Conservation (phyloP, 1,140 invertebrate species). For the Eciton burchellii region DNA sequence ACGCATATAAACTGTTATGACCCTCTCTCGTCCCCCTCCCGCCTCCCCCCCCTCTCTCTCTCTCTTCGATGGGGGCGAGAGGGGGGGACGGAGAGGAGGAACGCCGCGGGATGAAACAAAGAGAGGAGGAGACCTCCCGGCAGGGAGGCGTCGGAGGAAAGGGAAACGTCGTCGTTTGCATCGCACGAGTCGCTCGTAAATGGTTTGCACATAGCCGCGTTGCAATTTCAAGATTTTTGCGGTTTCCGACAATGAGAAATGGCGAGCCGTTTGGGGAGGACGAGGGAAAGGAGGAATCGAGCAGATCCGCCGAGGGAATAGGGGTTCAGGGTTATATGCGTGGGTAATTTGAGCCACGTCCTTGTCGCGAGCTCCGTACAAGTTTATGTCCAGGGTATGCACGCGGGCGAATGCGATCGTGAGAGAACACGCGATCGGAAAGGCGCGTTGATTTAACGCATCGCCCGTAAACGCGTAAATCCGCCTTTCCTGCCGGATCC, state of each 20-base stretch:
- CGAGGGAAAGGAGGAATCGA: slow-evolving; percentile 35
- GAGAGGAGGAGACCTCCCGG: background rate
- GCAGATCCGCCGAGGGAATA: slow-evolving; percentile 20
- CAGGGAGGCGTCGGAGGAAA: background rate
- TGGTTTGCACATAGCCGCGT: slow-evolving; percentile 37
- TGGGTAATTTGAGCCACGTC: slow-evolving; percentile 42
- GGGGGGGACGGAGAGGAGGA: too few relatives aligned
- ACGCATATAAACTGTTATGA: slow-evolving; percentile 65
- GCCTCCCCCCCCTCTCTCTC: background rate
- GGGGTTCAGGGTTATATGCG: slow-evolving; percentile 69
- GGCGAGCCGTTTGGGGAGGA: background rate
- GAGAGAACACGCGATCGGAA: slow-evolving; percentile 14
- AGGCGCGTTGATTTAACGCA: background rate
- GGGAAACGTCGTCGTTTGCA: slow-evolving; percentile 31
- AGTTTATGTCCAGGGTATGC: slow-evolving; percentile 21
- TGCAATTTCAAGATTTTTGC: slow-evolving; percentile 76
- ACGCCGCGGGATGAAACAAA: background rate
- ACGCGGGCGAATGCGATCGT: too few relatives aligned
- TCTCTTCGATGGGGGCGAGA: background rate
- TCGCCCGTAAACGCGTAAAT: too few relatives aligned
- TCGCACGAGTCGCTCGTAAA: slow-evolving; percentile 28
- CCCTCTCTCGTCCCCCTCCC: background rate
- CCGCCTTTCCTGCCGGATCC: too few relatives aligned
- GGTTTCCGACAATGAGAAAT: slow-evolving; percentile 8
- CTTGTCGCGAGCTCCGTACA: slow-evolving; percentile 29